Conservation (phyloP, 2,888 invertebrate species). For the Dolichopus griseipennis region DNA sequence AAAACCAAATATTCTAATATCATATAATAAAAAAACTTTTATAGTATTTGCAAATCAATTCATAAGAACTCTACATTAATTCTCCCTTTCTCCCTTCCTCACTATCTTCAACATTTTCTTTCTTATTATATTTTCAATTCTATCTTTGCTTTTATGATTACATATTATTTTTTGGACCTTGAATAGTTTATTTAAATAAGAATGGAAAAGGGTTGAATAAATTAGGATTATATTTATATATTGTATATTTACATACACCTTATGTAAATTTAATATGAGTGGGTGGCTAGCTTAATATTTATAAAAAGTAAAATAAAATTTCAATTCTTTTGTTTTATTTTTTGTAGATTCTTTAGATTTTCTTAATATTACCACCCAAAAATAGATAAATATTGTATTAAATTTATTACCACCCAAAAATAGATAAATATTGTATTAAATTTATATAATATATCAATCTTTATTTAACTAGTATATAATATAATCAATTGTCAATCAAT, state of each 20-base stretch:
- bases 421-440: too few species aligned
- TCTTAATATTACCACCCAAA: too few species aligned
- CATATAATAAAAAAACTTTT: not conserved
- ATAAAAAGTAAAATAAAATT: too few species aligned
- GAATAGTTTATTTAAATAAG: not conserved
- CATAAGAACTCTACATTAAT: not conserved
- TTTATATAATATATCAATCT: too few species aligned
- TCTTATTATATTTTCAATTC: not conserved
- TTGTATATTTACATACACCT: not conserved
- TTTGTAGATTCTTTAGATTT: too few species aligned
- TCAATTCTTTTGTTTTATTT: too few species aligned
- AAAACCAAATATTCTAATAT: not conserved
- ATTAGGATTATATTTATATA: not conserved
- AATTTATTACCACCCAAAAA: too few species aligned
- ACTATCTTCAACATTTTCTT: not conserved
- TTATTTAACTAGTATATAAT: too few species aligned
- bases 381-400: too few species aligned
- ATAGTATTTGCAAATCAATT: slow-evolving; percentile 5
- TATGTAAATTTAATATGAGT: not conserved
- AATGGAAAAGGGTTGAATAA: not conserved
- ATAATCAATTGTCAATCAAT: too few species aligned
- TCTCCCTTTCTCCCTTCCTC: not conserved
- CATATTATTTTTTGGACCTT: too few species aligned
- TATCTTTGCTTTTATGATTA: not conserved
- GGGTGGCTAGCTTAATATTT: too few species aligned